phyloP scores from a whole-genome alignment of 2,797 vertebrate genomes.

The Nothura maculosa region DNA sequence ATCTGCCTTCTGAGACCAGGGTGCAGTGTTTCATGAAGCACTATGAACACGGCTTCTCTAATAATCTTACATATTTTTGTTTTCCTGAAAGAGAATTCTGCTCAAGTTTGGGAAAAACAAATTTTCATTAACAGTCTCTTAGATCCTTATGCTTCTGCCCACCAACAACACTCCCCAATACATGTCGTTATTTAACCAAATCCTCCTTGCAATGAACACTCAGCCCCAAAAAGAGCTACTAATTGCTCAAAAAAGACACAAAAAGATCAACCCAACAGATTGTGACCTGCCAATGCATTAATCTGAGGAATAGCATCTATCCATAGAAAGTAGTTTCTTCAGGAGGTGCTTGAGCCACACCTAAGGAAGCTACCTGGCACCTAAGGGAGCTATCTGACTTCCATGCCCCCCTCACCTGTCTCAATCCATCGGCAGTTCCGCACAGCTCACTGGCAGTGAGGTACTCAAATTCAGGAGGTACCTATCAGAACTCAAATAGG shows the following conservation, averaged over 20 bases:
- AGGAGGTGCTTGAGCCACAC: not conserved
- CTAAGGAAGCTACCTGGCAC: not conserved
- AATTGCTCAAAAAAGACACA: not conserved
- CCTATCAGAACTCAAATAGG: not conserved
- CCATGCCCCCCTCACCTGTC: not conserved
- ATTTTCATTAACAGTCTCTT: not conserved
- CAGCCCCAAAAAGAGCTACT: not conserved
- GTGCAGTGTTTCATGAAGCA: fast-evolving
- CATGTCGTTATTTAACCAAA: not conserved
- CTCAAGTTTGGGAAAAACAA: not conserved
- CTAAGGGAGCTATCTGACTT: not conserved
- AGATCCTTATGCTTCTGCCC: fast-evolving
- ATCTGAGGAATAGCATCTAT: not conserved
- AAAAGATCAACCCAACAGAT: not conserved
- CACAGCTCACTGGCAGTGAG: not conserved
- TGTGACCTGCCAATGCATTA: not conserved
- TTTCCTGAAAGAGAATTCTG: not conserved
- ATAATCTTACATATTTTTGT: not conserved
- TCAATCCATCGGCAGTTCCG: not conserved
- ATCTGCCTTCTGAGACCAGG: not conserved
- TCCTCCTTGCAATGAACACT: not conserved
- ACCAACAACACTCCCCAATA: not conserved
- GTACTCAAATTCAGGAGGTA: no score
- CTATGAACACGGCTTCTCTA: not conserved
- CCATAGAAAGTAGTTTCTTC: not conserved